A percentile compares a stretch with the other conserved stretches of the same genome.
These are phyloP conservation scores for Ptychobarbus kaznakovi DNA, from an alignment of 2,797 vertebrate genomes.

Conservation along the genomic window DNA sequence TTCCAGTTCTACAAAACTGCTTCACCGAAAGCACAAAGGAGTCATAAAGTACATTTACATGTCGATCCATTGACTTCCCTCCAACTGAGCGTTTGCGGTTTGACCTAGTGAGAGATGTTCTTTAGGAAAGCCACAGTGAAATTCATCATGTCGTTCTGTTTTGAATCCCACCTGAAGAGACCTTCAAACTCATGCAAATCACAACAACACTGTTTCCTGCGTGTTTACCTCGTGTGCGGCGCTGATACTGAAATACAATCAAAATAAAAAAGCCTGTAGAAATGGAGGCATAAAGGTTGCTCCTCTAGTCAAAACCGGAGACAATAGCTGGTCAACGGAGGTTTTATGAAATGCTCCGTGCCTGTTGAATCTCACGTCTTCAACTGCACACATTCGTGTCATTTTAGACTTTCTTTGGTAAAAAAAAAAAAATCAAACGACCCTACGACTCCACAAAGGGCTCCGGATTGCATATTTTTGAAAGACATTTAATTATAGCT, in stretches of 20 bases:
- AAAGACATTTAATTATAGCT: slow-evolving; percentile 83
- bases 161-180: slow-evolving; percentile 44
- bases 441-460: slow-evolving; percentile 72
- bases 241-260: slow-evolving; percentile 3
- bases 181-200: slow-evolving; percentile 44
- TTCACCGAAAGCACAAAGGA: slow-evolving; percentile 25
- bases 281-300: not conserved
- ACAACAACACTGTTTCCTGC: slow-evolving; percentile 11
- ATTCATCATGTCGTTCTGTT: slow-evolving; percentile 43
- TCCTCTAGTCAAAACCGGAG: slow-evolving; percentile 12
- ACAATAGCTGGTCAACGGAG: not conserved
- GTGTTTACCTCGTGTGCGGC: not conserved
- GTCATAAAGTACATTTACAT: slow-evolving; percentile 49
- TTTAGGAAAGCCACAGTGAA: slow-evolving; percentile 53
- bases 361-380: slow-evolving; percentile 28
- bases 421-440: slow-evolving; percentile 75
- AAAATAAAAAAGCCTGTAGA: not conserved
- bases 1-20: slow-evolving; percentile 34
- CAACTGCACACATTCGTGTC: slow-evolving; percentile 35
- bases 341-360: slow-evolving; percentile 11
- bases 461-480: slow-evolving; percentile 81
- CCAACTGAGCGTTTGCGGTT: slow-evolving; percentile 51
- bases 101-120: slow-evolving; percentile 41
- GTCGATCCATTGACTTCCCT: slow-evolving; percentile 42
- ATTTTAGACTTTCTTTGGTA: slow-evolving; percentile 52